A percentile compares a stretch with the other conserved stretches of the same genome.
phyloP scores from a whole-genome alignment of 2,888 invertebrate genomes.

The Chloroclysta siterata region DNA sequence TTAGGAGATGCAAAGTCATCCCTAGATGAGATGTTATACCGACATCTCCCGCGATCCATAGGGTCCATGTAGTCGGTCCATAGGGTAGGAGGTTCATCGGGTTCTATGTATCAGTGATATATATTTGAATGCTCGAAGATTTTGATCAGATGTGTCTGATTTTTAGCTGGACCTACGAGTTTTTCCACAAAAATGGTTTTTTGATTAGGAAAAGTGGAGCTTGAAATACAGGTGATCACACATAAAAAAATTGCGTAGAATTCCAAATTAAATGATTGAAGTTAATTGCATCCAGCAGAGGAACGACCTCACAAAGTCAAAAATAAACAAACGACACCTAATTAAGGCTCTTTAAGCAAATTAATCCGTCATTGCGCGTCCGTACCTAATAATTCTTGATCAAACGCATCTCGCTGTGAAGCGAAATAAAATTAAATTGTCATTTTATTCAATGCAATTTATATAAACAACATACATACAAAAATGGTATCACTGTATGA shows the following conservation, averaged over 20 bases:
- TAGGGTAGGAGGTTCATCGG: no score
- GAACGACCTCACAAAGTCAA: slow-evolving; percentile 29
- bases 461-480: no score
- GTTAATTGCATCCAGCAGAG: slow-evolving; percentile 23
- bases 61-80: no score
- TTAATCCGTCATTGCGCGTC: slow-evolving; percentile 37
- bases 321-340: slow-evolving; percentile 33
- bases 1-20: slow-evolving; percentile 30
- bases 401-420: slow-evolving; percentile 5
- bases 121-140: not conserved
- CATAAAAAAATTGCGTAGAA: slow-evolving; percentile 2
- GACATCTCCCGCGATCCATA: no score
- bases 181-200: not conserved
- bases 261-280: slow-evolving; percentile 25
- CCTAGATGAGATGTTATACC: slow-evolving; percentile 8
- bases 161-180: no score
- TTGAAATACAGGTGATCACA: not conserved
- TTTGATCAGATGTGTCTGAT: no score
- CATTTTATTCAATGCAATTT: not conserved
- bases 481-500: no score
- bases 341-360: slow-evolving; percentile 32
- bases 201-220: not conserved
- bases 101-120: not conserved
- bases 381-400: slow-evolving; percentile 25
- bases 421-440: not conserved